phyloP scores from a whole-genome alignment of 1,140 invertebrate genomes.

The Gonioctena quinquepunctata region DNA sequence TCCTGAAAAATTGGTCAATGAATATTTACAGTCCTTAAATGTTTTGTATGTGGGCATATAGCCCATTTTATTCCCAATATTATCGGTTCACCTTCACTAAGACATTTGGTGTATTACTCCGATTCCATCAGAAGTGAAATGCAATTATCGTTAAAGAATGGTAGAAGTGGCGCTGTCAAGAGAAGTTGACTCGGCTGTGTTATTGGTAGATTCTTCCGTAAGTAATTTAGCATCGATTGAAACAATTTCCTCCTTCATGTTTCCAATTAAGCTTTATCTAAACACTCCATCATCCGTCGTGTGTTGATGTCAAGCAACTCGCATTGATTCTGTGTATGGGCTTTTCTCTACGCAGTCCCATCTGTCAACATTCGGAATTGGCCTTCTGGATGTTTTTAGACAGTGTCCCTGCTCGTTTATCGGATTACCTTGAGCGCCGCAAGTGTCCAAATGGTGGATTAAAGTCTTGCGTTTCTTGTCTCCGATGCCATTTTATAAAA shows the following conservation, averaged over 20 bases:
- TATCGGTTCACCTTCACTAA: background rate
- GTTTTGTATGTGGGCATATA: background rate
- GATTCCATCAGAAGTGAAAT: background rate
- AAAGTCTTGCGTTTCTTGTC: constrained; percentile 7
- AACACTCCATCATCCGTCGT: background rate
- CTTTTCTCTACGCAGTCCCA: background rate
- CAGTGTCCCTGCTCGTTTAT: background rate
- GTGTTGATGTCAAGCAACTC: background rate
- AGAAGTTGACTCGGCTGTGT: background rate
- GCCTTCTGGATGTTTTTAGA: background rate
- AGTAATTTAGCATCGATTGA: background rate
- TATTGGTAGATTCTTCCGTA: background rate
- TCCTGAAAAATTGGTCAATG: no score
- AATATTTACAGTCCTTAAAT: background rate
- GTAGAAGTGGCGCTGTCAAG: background rate
- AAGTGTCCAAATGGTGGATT: background rate
- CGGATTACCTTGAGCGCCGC: background rate
- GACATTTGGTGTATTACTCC: background rate
- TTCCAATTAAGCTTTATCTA: background rate
- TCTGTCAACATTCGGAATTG: background rate
- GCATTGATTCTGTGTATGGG: background rate
- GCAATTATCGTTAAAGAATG: background rate
- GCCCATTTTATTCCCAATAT: background rate
- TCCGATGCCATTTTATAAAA: background rate
- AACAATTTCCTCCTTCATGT: background rate